Conservation (phyloP, 2,888 invertebrate species). For the Eupithecia inturbata region DNA sequence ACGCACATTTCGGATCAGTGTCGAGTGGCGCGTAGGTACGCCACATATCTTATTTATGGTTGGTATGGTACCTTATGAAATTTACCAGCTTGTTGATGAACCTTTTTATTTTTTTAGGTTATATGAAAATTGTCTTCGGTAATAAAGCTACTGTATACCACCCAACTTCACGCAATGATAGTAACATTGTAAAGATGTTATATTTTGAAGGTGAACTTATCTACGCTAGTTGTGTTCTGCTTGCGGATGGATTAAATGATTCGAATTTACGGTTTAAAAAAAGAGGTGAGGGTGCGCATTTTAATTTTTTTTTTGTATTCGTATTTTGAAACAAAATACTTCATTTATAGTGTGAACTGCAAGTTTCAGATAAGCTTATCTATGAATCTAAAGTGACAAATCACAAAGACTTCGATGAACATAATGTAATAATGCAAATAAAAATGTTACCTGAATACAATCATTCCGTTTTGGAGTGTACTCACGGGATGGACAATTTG, state of each 20-base stretch:
- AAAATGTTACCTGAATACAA: not conserved
- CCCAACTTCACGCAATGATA: not conserved
- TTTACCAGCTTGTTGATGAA: not conserved
- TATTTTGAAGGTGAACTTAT: not conserved
- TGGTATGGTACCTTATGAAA: too few species aligned
- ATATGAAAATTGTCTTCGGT: not conserved
- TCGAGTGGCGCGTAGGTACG: too few species aligned
- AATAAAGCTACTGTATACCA: not conserved
- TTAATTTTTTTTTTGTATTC: not conserved
- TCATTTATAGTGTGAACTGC: not conserved
- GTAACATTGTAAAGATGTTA: not conserved
- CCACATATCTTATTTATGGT: too few species aligned
- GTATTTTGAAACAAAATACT: not conserved
- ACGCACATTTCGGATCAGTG: too few species aligned
- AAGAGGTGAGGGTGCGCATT: not conserved
- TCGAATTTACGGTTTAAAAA: not conserved
- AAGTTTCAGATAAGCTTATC: not conserved
- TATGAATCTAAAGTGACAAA: not conserved
- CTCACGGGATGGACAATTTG: not conserved
- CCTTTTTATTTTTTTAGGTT: not conserved
- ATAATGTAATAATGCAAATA: not conserved
- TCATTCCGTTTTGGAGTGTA: not conserved
- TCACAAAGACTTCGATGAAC: not conserved
- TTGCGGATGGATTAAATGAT: not conserved
- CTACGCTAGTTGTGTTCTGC: not conserved